A percentile compares a stretch with the other conserved stretches of the same genome.
phyloP scores from a whole-genome alignment of 2,888 invertebrate genomes.

The Villa cingulata region DNA sequence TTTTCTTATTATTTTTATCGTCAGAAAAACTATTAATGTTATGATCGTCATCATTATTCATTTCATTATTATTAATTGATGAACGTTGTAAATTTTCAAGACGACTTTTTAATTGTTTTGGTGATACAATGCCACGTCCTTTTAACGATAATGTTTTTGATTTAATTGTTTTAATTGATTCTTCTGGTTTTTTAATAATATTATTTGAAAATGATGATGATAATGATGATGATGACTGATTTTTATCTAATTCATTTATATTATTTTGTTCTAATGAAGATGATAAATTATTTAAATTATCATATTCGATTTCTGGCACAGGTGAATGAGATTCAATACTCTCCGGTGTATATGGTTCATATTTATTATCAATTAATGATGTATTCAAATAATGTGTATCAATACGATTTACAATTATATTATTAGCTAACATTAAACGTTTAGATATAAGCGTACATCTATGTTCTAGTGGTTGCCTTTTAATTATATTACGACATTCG shows the following conservation, averaged over 20 bases:
- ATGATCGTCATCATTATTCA: background rate
- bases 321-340: conserved; percentile 66
- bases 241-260: background rate
- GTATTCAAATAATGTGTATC: conserved; percentile 39
- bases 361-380: background rate
- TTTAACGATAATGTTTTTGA: background rate
- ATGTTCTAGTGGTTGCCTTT: conserved; percentile 24
- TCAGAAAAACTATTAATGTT: background rate
- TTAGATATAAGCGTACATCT: conserved; percentile 30
- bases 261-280: conserved; percentile 2
- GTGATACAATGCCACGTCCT: conserved; percentile 41
- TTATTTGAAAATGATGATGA: conserved; percentile 10
- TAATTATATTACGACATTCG: conserved; percentile 28
- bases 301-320: conserved; percentile 34
- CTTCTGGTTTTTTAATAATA: background rate
- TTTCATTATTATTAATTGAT: conserved; percentile 18
- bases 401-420: conserved; percentile 42
- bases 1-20: background rate
- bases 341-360: conserved; percentile 70
- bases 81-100: conserved; percentile 37
- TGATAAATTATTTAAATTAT: conserved; percentile 4
- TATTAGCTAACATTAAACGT: conserved; percentile 25
- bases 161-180: conserved; percentile 3
- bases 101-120: conserved; percentile 47
- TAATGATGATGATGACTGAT: background rate